Base-by-base conservation (phyloP, 2,888 invertebrate species). In the Tholera decimalis region DNA sequence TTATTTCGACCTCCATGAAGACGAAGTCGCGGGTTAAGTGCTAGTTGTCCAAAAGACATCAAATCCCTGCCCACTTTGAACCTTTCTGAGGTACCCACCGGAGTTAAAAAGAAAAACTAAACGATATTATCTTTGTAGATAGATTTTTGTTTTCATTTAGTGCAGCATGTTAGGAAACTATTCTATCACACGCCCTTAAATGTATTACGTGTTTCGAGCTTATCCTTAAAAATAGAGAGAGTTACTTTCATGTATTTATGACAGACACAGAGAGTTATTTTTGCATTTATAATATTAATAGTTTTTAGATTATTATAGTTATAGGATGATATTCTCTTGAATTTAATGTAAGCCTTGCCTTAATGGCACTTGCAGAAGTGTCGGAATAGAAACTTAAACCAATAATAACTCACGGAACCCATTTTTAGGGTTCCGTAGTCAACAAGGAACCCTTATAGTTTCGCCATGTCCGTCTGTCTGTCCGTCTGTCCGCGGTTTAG, bases 61-160 rank as follows among this genome's bases (percentile, higher is more conserved):
- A 60, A 39, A 30, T 18, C 15, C 24, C 15, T 24, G 11, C 6
- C 11, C 18, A 5, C 24, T 30, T 13, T 59, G 9, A 0, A 18
- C 22, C 13, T 24, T 22, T 30, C 13, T 24, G 18, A 39, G 28
- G 18, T 18, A 61, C 11, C 15, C 13, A 18, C 22, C 8, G 18
- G 11, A 49, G 13, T 18, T 24, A 18, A 30, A 15, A 13, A 8
- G 13, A 33, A 47, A 33, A 43, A 20, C 0, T 49, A 9, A 24
- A n/a, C 28, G 30, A 39, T 67, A 3, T 55, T 65, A 39, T 54
- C n/a, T 24, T 43, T 30, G 22, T 28, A 24, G 51, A 51, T 46
- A 43, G 33, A 49, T 67, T 57, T 57, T 61, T 53, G 67, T 26
- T 55, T 62, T 68, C 62, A 59, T 74, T 50, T 67, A 26, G 20